Evolutionary conservation across 2,113 vertebrate genomes (phyloP).

Genomic region (Campylorhamphus procurvoides): DNA sequence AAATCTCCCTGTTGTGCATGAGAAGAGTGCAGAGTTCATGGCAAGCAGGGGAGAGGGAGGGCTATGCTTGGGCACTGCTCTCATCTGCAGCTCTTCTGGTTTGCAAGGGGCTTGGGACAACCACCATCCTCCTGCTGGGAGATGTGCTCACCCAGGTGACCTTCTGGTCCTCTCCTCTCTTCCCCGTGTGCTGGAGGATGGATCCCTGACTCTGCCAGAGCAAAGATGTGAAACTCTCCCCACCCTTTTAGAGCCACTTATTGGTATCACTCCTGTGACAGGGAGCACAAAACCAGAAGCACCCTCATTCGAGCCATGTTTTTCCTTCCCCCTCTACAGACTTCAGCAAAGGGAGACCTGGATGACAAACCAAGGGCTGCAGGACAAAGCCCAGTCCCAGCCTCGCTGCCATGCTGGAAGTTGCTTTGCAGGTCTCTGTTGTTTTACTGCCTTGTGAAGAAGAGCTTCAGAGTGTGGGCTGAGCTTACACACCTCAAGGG

Average conservation of each 20-base stretch:
- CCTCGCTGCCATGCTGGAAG: neutral
- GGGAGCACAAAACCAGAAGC: neutral
- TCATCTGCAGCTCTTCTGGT: neutral
- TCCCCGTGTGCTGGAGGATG: neutral
- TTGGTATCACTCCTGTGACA: no score
- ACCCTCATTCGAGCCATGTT: neutral
- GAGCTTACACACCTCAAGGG: neutral
- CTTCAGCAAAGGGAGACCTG: neutral
- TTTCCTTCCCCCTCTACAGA: neutral
- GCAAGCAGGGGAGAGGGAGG: neutral
- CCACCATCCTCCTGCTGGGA: neutral
- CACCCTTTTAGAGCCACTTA: neutral
- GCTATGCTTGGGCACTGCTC: fast-evolving
- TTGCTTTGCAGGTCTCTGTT: neutral
- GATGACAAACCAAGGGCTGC: neutral
- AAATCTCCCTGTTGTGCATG: fast-evolving
- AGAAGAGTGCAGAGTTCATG: neutral
- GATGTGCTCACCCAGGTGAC: neutral
- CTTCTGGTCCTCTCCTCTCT: neutral
- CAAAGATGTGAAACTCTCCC: neutral
- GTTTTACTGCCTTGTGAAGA: neutral
- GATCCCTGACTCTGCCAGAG: neutral
- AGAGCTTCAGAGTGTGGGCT: neutral
- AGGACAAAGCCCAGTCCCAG: neutral
- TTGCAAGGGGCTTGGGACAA: neutral